Evolutionary conservation across 2,797 vertebrate genomes (phyloP).

Genomic region (Acrossocheilus wenchowensis): DNA sequence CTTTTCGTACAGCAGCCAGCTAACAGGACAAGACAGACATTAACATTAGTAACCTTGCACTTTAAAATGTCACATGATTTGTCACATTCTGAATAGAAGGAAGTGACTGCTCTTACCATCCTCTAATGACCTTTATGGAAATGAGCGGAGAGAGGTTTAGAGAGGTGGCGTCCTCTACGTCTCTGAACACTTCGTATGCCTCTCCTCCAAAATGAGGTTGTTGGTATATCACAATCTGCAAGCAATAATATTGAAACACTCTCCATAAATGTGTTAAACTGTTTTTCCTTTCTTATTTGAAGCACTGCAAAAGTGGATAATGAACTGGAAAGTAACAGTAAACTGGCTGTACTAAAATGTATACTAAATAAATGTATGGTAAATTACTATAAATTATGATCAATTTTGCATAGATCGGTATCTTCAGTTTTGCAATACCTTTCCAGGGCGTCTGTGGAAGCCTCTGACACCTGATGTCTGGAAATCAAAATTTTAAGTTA

Average conservation of each 20-base stretch:
- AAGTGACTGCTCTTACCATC: conserved; percentile 83
- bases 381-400: conserved; percentile 2
- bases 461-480: conserved; percentile 72
- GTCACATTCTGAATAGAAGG: neutral
- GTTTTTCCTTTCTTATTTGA: neutral
- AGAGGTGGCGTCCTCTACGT: conserved; percentile 83
- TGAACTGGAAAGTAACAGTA: neutral
- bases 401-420: neutral
- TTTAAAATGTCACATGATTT: neutral
- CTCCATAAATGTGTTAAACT: neutral
- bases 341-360: neutral
- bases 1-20: conserved; percentile 96
- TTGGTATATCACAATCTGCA: conserved; percentile 86
- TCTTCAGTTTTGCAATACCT: conserved; percentile 78
- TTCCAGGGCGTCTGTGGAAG: conserved; percentile 93
- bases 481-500: conserved; percentile 43
- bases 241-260: neutral
- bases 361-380: neutral
- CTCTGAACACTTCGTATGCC: conserved; percentile 81
- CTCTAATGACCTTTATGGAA: conserved; percentile 87
- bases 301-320: neutral
- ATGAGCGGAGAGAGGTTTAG: conserved; percentile 87
- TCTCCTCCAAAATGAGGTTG: conserved; percentile 77
- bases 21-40: conserved; percentile 63
- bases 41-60: neutral